These are phyloP conservation scores for Lerista edwardsae DNA, from an alignment of 2,797 vertebrate genomes.

Conservation along the genomic window DNA sequence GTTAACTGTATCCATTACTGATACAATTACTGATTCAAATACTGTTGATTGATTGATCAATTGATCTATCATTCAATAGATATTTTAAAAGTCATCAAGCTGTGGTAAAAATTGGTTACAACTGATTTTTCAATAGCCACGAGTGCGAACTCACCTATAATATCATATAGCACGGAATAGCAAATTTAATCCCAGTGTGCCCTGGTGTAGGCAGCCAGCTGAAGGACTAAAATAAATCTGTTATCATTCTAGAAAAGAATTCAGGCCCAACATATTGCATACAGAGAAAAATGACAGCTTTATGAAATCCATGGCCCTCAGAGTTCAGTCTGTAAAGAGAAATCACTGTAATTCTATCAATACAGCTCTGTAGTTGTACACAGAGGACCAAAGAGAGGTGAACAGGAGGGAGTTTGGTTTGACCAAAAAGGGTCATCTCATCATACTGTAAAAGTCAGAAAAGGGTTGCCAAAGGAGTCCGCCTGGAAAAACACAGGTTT, in stretches of 20 bases:
- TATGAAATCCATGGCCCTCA: conserved; percentile 16
- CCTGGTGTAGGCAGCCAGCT: neutral
- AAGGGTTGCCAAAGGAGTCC: neutral
- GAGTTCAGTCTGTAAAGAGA: conserved; percentile 4
- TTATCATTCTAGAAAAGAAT: conserved; percentile 20
- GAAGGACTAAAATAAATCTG: conserved; percentile 31
- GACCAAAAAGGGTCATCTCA: neutral
- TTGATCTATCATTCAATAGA: too few species aligned
- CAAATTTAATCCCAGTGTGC: conserved; percentile 9
- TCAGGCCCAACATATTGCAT: conserved; percentile 1
- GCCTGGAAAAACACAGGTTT: neutral
- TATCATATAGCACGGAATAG: neutral
- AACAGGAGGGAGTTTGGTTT: conserved; percentile 13
- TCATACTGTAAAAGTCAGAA: neutral
- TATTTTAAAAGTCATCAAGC: neutral
- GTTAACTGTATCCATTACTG: too few species aligned
- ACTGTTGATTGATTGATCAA: too few species aligned
- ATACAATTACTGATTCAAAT: too few species aligned
- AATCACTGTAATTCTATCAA: conserved; percentile 10
- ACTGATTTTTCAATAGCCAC: conserved; percentile 26
- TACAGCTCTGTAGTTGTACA: neutral
- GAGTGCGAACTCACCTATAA: conserved; percentile 11
- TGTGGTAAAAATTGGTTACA: conserved; percentile 17
- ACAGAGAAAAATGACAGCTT: conserved; percentile 22
- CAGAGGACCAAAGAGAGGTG: conserved; percentile 16